Evolutionary conservation across 2,113 vertebrate species (phyloP).

Genomic region (Neotoma lepida): DNA sequence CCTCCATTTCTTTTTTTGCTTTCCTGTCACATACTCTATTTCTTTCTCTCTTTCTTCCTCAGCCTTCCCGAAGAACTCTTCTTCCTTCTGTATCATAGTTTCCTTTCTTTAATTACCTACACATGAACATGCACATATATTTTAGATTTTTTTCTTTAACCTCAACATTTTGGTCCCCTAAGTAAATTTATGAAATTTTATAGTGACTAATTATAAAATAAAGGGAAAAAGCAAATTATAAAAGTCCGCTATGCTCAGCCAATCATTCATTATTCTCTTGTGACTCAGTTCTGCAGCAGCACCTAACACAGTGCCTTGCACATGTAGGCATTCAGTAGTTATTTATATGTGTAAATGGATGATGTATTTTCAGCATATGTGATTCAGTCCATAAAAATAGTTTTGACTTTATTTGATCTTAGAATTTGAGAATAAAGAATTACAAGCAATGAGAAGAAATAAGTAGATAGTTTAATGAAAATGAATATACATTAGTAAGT

Average conservation of each 20-base stretch:
- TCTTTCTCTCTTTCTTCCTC: background rate
- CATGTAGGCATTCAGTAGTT: slow-evolving; percentile 63
- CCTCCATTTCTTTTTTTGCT: background rate
- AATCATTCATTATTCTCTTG: background rate
- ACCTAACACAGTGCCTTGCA: slow-evolving; percentile 68
- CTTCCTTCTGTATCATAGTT: background rate
- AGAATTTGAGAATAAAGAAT: slow-evolving; percentile 32
- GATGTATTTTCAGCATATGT: slow-evolving; percentile 32
- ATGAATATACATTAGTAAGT: slow-evolving; percentile 34
- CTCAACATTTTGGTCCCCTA: background rate
- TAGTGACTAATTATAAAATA: background rate
- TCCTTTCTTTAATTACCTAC: background rate
- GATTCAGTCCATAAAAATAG: background rate
- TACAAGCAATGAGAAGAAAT: slow-evolving; percentile 31
- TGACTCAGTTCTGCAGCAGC: slow-evolving; percentile 23
- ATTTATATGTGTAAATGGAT: slow-evolving; percentile 42
- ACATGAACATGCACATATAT: background rate
- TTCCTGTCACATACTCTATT: background rate
- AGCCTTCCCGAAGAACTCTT: background rate
- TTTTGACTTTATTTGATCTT: slow-evolving; percentile 40
- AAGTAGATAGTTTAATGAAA: slow-evolving; percentile 27
- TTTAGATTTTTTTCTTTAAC: background rate
- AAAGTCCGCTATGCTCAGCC: background rate
- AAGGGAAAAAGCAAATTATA: background rate
- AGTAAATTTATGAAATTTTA: slow-evolving; percentile 40